Percentiles rank a stretch among this genome's conserved stretches.
Evolutionary conservation across 2,113 vertebrate genomes (phyloP).

Genomic region (Capra hircus): DNA sequence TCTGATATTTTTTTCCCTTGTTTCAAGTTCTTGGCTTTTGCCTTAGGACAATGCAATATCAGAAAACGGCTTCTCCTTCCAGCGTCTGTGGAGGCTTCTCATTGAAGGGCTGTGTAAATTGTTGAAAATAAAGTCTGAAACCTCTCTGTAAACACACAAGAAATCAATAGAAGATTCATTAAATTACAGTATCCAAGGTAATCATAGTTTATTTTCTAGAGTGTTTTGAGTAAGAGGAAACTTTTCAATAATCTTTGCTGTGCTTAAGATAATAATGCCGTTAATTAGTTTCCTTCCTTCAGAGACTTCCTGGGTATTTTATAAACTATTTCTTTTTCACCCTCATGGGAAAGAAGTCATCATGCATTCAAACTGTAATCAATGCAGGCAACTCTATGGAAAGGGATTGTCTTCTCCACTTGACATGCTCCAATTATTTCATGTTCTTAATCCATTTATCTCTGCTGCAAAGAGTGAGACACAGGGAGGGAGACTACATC

Average conservation of each 20-base stretch:
- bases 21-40: background rate
- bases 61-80: background rate
- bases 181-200: slow-evolving; percentile 43
- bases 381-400: background rate
- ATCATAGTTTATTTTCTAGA: slow-evolving; percentile 61
- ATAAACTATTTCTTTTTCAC: slow-evolving; percentile 21
- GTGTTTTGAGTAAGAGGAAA: slow-evolving; percentile 61
- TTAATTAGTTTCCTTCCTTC: slow-evolving; percentile 63
- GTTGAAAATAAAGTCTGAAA: slow-evolving; percentile 46
- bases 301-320: slow-evolving; percentile 50
- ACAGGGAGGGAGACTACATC: background rate
- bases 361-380: slow-evolving; percentile 16
- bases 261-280: slow-evolving; percentile 63
- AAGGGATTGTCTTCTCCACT: background rate
- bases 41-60: background rate
- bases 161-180: slow-evolving; percentile 66
- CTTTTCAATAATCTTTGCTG: slow-evolving; percentile 66
- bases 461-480: background rate
- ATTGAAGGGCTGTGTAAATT: background rate
- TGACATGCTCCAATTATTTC: background rate
- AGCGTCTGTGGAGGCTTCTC: background rate
- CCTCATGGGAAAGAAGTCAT: slow-evolving; percentile 11
- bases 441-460: background rate
- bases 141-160: background rate
- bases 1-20: background rate